These are phyloP conservation scores for Empis livida DNA, from an alignment of 2,888 invertebrate genomes.

Conservation along the genomic window DNA sequence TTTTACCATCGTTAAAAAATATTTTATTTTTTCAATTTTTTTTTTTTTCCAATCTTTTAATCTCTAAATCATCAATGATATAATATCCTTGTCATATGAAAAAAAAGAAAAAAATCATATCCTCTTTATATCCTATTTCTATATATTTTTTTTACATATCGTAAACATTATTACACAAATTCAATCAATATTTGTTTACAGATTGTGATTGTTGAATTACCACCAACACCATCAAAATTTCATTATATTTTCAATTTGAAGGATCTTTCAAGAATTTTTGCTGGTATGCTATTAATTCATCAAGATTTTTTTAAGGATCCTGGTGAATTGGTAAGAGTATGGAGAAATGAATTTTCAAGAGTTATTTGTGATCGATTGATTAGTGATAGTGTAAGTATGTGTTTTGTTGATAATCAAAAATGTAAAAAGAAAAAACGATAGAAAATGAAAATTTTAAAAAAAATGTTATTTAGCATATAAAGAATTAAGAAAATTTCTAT, in stretches of 20 bases:
- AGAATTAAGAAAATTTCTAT: neutral
- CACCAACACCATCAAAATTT: slow-evolving; percentile 86
- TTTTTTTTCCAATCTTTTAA: no score
- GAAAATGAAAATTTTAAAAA: neutral
- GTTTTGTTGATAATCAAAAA: no score
- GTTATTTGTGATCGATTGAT: slow-evolving; percentile 82
- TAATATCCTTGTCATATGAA: neutral
- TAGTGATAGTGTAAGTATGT: slow-evolving; percentile 42
- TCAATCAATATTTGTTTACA: slow-evolving; percentile 22
- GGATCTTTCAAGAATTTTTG: slow-evolving; percentile 73
- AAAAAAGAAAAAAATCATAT: neutral
- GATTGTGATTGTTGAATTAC: slow-evolving; percentile 61
- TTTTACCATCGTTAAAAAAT: no score
- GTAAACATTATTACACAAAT: neutral
- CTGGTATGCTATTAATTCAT: slow-evolving; percentile 66
- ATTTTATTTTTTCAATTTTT: no score
- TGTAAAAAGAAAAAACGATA: no score
- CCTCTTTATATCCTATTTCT: no score
- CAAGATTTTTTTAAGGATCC: slow-evolving; percentile 53
- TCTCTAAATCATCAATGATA: no score
- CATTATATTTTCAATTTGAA: slow-evolving; percentile 91
- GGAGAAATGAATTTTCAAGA: slow-evolving; percentile 82
- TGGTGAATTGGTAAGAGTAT: slow-evolving; percentile 65
- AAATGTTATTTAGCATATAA: neutral
- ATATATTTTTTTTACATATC: neutral